These are phyloP conservation scores for Pithys albifrons DNA, from an alignment of 2,113 vertebrate species.

Conservation along the genomic window DNA sequence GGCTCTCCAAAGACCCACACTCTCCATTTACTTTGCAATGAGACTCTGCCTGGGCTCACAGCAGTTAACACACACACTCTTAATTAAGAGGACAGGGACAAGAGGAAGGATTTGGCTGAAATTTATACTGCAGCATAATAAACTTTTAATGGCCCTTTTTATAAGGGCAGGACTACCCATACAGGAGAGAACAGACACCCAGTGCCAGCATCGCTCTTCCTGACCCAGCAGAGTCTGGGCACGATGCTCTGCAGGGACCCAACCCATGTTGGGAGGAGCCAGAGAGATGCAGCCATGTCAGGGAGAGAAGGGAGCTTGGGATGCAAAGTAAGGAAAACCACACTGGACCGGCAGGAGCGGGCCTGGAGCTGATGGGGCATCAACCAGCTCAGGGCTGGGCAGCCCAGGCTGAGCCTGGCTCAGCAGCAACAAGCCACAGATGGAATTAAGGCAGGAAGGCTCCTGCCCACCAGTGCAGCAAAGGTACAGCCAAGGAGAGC, in stretches of 20 bases:
- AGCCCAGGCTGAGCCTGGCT: neutral
- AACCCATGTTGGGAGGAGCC: neutral
- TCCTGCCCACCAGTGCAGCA: neutral
- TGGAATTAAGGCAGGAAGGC: neutral
- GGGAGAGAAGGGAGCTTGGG: neutral
- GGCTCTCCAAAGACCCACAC: neutral
- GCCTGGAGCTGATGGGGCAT: neutral
- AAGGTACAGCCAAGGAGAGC: neutral
- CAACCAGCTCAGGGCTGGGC: neutral
- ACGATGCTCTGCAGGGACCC: rapidly evolving
- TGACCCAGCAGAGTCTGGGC: neutral
- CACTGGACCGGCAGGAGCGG: rapidly evolving
- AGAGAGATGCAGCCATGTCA: rapidly evolving
- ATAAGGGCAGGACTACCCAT: neutral
- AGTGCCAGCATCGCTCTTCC: neutral
- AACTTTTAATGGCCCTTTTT: neutral
- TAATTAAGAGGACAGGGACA: neutral
- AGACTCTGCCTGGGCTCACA: neutral
- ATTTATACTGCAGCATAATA: neutral
- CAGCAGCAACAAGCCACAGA: neutral
- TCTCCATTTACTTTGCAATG: neutral
- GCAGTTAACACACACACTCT: neutral
- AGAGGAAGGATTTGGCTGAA: neutral
- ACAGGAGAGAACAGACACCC: neutral
- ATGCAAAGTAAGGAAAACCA: neutral